These are phyloP conservation scores for Idaea dimidiata DNA, from an alignment of 2,888 invertebrate species.

Conservation along the genomic window DNA sequence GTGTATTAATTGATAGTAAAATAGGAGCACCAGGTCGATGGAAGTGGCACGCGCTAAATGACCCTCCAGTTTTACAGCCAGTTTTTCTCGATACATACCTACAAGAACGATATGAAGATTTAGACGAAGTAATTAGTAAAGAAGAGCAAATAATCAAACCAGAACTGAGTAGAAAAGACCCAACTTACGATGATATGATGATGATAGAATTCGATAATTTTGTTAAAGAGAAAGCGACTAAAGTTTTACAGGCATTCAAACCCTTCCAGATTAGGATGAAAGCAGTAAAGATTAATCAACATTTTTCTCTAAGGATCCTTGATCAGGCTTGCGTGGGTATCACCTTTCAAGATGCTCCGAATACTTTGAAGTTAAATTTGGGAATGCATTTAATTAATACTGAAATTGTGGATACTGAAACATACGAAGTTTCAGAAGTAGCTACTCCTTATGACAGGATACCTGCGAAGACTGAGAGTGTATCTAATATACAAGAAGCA, in stretches of 20 bases:
- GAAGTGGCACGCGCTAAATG: conserved; percentile 60
- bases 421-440: conserved; percentile 36
- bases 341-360: conserved; percentile 39
- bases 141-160: conserved; percentile 8
- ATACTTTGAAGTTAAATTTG: conserved; percentile 43
- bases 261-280: conserved; percentile 51
- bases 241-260: conserved; percentile 40
- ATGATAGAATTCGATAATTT: conserved; percentile 48
- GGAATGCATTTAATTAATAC: conserved; percentile 62
- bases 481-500: conserved; percentile 33
- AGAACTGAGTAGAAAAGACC: conserved; percentile 1
- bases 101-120: conserved; percentile 9
- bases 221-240: conserved; percentile 38
- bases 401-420: conserved; percentile 56
- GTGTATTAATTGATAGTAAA: conserved; percentile 43
- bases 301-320: conserved; percentile 50
- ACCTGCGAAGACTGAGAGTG: conserved; percentile 32
- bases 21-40: conserved; percentile 45
- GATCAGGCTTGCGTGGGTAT: conserved; percentile 52
- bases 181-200: conserved; percentile 31
- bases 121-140: conserved; percentile 11
- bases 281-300: conserved; percentile 48
- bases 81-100: conserved; percentile 35
- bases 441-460: conserved; percentile 39
- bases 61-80: conserved; percentile 47